Conservation (phyloP, 2,113 vertebrate species). For the Cromileptes altivelis region DNA sequence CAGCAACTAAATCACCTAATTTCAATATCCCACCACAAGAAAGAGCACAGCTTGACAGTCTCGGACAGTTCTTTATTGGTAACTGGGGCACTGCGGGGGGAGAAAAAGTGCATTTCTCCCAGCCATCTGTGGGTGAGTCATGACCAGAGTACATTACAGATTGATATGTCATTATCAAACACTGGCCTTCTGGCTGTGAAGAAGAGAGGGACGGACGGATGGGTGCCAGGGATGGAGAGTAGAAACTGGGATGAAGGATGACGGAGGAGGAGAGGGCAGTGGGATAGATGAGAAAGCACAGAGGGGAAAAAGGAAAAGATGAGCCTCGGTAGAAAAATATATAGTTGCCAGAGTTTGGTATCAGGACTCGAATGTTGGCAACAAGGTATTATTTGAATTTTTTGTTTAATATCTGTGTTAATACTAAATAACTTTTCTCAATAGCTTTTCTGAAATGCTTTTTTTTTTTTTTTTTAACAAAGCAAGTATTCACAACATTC, state of each 20-base stretch:
- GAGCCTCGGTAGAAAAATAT: background rate
- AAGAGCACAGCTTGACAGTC: constrained; percentile 62
- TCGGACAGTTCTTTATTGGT: constrained; percentile 70
- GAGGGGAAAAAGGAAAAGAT: constrained; percentile 6
- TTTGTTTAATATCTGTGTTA: background rate
- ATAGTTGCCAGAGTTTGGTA: background rate
- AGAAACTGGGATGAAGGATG: constrained; percentile 46
- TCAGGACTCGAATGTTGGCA: background rate
- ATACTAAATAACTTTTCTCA: background rate
- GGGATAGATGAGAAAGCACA: constrained; percentile 33
- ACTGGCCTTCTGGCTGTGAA: constrained; percentile 64
- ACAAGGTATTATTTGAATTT: background rate
- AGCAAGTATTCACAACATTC: background rate
- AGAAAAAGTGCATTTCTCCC: constrained; percentile 56
- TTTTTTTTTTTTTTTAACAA: background rate
- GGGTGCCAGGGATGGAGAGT: constrained; percentile 47
- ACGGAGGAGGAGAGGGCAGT: constrained; percentile 15
- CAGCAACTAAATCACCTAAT: constrained; percentile 71
- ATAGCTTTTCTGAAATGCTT: background rate
- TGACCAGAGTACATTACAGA: constrained; percentile 74
- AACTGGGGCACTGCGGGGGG: constrained; percentile 70
- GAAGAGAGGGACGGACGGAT: constrained; percentile 32
- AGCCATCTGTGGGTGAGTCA: constrained; percentile 80
- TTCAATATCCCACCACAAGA: constrained; percentile 63
- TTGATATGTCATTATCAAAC: constrained; percentile 80